Conservation (phyloP, 1,140 invertebrate species). For the Hyposmocoma kahamanoa region DNA sequence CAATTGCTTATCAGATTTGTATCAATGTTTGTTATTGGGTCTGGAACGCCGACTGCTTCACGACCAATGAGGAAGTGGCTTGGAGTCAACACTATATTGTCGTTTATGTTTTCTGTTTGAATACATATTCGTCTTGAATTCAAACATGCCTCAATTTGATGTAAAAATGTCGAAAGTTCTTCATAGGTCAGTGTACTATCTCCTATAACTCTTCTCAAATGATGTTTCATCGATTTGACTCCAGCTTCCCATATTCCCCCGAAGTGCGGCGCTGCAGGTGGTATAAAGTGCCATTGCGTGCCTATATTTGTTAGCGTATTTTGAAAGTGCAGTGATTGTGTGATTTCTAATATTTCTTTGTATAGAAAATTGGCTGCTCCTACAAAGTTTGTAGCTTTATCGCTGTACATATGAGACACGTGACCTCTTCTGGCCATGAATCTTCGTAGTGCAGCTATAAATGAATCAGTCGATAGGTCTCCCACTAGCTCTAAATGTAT, state of each 20-base stretch:
- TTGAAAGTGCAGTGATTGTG: neutral
- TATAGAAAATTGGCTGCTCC: no score
- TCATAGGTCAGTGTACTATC: slow-evolving; percentile 20
- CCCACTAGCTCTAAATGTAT: no score
- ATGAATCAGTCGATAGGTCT: no score
- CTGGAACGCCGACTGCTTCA: neutral
- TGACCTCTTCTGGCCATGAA: no score
- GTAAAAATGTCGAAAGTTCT: slow-evolving; percentile 16
- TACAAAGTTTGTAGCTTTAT: no score
- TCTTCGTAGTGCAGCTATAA: no score
- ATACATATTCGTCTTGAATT: slow-evolving; percentile 9
- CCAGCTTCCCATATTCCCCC: slow-evolving; percentile 21
- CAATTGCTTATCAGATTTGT: neutral
- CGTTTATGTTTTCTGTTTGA: neutral
- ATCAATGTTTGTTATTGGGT: neutral
- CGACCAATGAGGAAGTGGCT: slow-evolving; percentile 8
- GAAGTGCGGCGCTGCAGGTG: slow-evolving; percentile 14
- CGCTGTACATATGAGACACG: no score
- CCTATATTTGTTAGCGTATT: slow-evolving; percentile 4
- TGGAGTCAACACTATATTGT: slow-evolving; percentile 2
- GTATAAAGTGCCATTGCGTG: slow-evolving; percentile 26
- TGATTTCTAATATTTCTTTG: neutral
- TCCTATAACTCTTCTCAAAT: slow-evolving; percentile 14
- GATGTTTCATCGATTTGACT: neutral
- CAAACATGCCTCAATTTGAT: slow-evolving; percentile 12